These are phyloP conservation scores for Drosophila novamexicana DNA, from an alignment of 1,140 invertebrate species.

Conservation along the genomic window DNA sequence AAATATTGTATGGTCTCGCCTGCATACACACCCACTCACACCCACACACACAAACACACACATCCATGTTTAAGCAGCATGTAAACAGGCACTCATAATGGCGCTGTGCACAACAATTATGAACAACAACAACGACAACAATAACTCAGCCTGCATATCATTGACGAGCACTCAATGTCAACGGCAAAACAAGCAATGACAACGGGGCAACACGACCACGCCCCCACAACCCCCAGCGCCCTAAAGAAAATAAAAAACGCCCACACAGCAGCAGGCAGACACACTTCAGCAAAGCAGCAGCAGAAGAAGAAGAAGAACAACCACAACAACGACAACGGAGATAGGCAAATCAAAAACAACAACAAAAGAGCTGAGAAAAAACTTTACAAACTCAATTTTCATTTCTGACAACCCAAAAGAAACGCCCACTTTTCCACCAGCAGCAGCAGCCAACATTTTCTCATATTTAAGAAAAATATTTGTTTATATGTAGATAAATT, in stretches of 20 bases:
- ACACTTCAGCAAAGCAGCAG: conserved; percentile 41
- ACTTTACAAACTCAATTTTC: conserved; percentile 78
- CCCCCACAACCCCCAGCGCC: conserved; percentile 25
- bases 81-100: conserved; percentile 77
- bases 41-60: conserved; percentile 15
- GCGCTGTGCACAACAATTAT: conserved; percentile 63
- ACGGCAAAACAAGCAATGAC: conserved; percentile 78
- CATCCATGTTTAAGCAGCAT: conserved; percentile 62
- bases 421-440: conserved; percentile 52
- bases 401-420: conserved; percentile 61
- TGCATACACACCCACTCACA: not conserved
- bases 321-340: conserved; percentile 14
- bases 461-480: conserved; percentile 81
- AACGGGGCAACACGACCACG: conserved; percentile 64
- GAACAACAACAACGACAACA: conserved; percentile 32
- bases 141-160: conserved; percentile 72
- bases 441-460: conserved; percentile 59
- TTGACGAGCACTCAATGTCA: conserved; percentile 81
- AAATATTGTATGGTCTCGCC: conserved; percentile 49
- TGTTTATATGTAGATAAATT: conserved; percentile 80
- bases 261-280: conserved; percentile 49
- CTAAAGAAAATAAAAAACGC: conserved; percentile 29
- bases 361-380: conserved; percentile 41
- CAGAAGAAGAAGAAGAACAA: conserved; percentile 23
- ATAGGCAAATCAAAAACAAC: conserved; percentile 41